phyloP scores from a whole-genome alignment of 1,140 invertebrate species.

The Pseudomyrmex flavicornis region DNA sequence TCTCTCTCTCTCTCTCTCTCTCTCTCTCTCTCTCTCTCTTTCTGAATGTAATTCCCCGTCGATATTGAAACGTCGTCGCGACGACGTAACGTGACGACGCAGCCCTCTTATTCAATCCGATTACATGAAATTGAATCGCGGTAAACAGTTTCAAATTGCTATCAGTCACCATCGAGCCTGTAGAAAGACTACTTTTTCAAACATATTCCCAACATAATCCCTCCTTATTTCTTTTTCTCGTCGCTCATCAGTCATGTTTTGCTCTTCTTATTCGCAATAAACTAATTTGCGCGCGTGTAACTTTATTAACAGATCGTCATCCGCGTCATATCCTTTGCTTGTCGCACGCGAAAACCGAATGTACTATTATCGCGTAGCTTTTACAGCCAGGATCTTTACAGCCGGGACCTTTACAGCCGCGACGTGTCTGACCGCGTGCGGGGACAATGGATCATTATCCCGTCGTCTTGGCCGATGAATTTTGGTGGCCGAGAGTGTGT shows the following conservation, averaged over 20 bases:
- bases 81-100: constrained; percentile 43
- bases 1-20: not conserved
- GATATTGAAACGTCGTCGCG: constrained; percentile 58
- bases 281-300: not conserved
- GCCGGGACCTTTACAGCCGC: not conserved
- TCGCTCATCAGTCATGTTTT: not conserved
- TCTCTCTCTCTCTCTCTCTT: too few relatives aligned
- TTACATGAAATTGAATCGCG: constrained; percentile 53
- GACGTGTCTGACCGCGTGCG: constrained; percentile 1
- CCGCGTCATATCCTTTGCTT: not conserved
- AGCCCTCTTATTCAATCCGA: constrained; percentile 39
- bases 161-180: constrained; percentile 25
- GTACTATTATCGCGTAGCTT: constrained; percentile 2
- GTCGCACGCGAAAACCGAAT: not conserved
- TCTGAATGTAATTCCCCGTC: constrained; percentile 51
- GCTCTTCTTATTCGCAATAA: not conserved
- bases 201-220: constrained; percentile 10
- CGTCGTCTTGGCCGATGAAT: constrained; percentile 31
- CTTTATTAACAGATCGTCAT: constrained; percentile 7
- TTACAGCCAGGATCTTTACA: not conserved
- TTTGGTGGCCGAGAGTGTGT: constrained; percentile 38
- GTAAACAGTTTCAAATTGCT: constrained; percentile 55
- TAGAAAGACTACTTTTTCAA: constrained; percentile 7
- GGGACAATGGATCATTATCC: constrained; percentile 58
- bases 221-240: not conserved